phyloP scores from a whole-genome alignment of 2,888 invertebrate genomes.

The Elegia similella region DNA sequence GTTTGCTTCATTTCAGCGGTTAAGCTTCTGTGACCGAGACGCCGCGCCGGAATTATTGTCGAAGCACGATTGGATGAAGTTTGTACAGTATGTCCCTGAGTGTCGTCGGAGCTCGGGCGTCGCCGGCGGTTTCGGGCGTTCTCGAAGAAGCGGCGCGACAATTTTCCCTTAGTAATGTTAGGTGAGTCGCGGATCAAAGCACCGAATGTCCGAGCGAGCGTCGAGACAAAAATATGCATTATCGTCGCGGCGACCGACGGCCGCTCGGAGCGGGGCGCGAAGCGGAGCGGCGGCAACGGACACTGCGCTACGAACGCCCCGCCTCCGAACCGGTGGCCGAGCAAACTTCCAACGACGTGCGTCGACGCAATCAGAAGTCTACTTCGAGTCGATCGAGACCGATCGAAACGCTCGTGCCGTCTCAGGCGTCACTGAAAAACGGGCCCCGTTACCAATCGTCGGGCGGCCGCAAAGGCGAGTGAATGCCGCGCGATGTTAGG shows the following conservation, averaged over 20 bases:
- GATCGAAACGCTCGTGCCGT: not conserved
- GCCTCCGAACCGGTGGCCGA: slow-evolving; percentile 10
- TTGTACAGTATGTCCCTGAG: no score
- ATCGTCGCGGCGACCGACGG: slow-evolving; percentile 38
- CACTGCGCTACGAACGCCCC: not conserved
- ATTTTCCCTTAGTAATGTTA: slow-evolving; percentile 80
- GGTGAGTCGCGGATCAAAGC: slow-evolving; percentile 36
- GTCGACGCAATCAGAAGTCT: not conserved
- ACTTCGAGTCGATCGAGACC: not conserved
- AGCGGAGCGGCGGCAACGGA: not conserved
- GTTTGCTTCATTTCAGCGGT: no score
- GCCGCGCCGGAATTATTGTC: no score
- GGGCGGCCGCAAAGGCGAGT: no score
- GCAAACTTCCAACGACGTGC: slow-evolving; percentile 18
- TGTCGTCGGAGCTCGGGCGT: slow-evolving; percentile 1
- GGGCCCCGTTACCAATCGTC: not conserved
- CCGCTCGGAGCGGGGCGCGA: not conserved
- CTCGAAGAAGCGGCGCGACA: slow-evolving; percentile 57
- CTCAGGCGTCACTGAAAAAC: not conserved
- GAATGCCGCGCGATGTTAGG: no score
- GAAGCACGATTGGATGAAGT: no score
- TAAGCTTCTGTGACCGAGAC: no score
- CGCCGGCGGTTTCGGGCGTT: slow-evolving; percentile 52
- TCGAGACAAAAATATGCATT: slow-evolving; percentile 76
- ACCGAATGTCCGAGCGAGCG: slow-evolving; percentile 38